Conservation (phyloP, 2,888 invertebrate species). For the Nephrocerus scutellatus region DNA sequence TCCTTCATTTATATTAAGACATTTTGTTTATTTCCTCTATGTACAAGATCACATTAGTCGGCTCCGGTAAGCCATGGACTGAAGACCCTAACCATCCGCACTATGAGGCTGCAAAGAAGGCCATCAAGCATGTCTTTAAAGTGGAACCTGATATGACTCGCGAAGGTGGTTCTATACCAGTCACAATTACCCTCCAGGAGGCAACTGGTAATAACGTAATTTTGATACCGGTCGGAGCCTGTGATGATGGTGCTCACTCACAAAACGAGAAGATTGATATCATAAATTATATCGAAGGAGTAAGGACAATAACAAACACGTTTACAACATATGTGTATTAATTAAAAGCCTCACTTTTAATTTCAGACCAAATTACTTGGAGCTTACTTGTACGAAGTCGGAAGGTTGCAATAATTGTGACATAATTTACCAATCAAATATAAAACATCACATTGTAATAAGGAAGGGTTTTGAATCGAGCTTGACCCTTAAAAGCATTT, state of each 20-base stretch:
- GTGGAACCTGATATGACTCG: slow-evolving; percentile 89
- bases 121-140: slow-evolving; percentile 77
- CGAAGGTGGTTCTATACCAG: slow-evolving; percentile 97
- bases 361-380: slow-evolving; percentile 86
- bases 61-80: slow-evolving; percentile 78
- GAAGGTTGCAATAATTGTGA: slow-evolving; percentile 28
- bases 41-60: slow-evolving; percentile 29
- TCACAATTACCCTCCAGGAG: slow-evolving; percentile 88
- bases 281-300: slow-evolving; percentile 89
- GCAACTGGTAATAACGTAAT: slow-evolving; percentile 90
- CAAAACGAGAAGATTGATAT: slow-evolving; percentile 96
- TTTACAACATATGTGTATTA: no score
- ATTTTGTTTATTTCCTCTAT: background rate
- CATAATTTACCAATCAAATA: slow-evolving; percentile 6
- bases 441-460: slow-evolving; percentile 14
- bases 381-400: slow-evolving; percentile 75
- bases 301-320: slow-evolving; percentile 50
- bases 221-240: slow-evolving; percentile 85
- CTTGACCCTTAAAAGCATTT: slow-evolving; percentile 21
- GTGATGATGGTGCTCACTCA: slow-evolving; percentile 96
- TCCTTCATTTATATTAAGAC: background rate
- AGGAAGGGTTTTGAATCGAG: slow-evolving; percentile 17
- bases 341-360: slow-evolving; percentile 9
- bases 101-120: slow-evolving; percentile 79
- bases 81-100: slow-evolving; percentile 88